Base-by-base conservation (phyloP, 1,140 invertebrate species). In the Platyura marginata region DNA sequence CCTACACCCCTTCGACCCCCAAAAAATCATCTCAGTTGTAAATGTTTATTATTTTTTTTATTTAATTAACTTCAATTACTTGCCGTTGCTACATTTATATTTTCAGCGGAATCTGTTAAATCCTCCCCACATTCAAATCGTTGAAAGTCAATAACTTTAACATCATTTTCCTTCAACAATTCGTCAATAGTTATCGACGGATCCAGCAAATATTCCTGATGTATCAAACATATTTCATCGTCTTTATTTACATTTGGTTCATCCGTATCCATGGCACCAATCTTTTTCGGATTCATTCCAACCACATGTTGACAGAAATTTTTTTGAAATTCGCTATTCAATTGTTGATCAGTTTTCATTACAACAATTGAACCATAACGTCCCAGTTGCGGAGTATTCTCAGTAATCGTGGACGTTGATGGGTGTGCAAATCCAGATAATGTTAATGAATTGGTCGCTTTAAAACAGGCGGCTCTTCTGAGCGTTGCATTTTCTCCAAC, bases 271-370 rank as follows among this genome's bases (percentile, higher is more conserved):
- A 69, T 62, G 49, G 75, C 62, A 11, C 88, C 88, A 48, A 94
- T 70, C 61, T 76, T 79, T 20, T 49, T 57, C 1, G 90, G 90
- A 53, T 87, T 86, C 75, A 92, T 82, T 16, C 88, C 88, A 34
- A 95, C 84, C 51, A 95, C 77, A 55, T 96, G 91, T 56, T 93
- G 88, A 59, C 88, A 91, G 8, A 91, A 55, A 54, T 85, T 75
- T 44, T 70, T 68, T 16, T 76, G 76, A 8, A 89, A 53, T 35
- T 70, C 52, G 21, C 57, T 46, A 16, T 60, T 45, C 2, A 52
- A 45, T 15, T 72, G 60, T 20, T 72, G 54, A 4, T 62, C 46
- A 38, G 64, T 56, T 55, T 65, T 74, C 49, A 77, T 77, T 19
- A 79, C 79, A 1, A 93, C 55, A 8, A 93, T 50, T 0, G 81